phyloP scores from a whole-genome alignment of 2,113 vertebrate species.

The Festucalex cinctus region DNA sequence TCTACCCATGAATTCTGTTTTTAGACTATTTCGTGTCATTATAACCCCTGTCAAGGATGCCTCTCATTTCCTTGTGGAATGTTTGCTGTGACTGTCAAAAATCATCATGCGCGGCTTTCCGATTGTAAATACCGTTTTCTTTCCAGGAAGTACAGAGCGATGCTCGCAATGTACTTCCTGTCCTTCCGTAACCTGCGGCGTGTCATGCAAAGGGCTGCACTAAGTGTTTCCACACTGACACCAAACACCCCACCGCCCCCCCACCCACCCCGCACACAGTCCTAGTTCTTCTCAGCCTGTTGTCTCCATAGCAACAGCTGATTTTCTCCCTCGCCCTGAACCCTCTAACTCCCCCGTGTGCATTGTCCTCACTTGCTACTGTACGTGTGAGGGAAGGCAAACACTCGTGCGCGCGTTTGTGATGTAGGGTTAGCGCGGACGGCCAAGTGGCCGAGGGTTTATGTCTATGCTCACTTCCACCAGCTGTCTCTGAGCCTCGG shows the following conservation, averaged over 20 bases:
- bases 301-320: constrained; percentile 72
- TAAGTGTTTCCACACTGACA: constrained; percentile 67
- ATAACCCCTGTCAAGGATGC: constrained; percentile 45
- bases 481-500: constrained; percentile 75
- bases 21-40: constrained; percentile 31
- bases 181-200: constrained; percentile 67
- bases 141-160: constrained; percentile 20
- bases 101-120: constrained; percentile 39
- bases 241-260: constrained; percentile 53
- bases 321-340: constrained; percentile 57
- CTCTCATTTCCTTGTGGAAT: constrained; percentile 39
- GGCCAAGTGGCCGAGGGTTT: constrained; percentile 47
- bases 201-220: constrained; percentile 58
- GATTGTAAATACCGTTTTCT: constrained; percentile 35
- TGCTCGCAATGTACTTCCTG: constrained; percentile 65
- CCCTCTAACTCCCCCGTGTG: constrained; percentile 47
- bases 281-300: constrained; percentile 67
- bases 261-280: constrained; percentile 57
- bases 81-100: constrained; percentile 45
- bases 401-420: constrained; percentile 9
- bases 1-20: background rate
- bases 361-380: constrained; percentile 25
- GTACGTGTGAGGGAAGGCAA: constrained; percentile 3
- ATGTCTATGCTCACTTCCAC: constrained; percentile 59
- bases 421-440: constrained; percentile 48